A percentile compares a stretch with the other conserved stretches of the same genome.
Conservation (phyloP, 2,888 invertebrate genomes). For the Tenthredo distinguenda region DNA sequence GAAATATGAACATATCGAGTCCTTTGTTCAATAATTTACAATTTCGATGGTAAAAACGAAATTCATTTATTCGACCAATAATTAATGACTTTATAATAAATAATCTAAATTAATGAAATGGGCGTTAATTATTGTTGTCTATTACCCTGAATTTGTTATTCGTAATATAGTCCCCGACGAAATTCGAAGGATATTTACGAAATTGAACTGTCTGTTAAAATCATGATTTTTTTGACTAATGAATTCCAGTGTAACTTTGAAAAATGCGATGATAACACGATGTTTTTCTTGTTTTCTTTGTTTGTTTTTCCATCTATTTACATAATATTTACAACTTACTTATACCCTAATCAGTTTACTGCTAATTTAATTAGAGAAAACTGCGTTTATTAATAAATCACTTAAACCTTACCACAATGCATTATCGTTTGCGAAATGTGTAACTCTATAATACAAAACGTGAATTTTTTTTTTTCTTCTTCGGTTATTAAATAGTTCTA, state of each 20-base stretch:
- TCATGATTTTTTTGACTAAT: background rate
- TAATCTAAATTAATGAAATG: background rate
- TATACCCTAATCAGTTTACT: conserved; percentile 2
- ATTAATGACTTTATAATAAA: background rate
- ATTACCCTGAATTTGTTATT: conserved; percentile 2
- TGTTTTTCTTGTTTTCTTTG: background rate
- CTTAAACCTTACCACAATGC: conserved; percentile 2
- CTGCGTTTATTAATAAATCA: conserved; percentile 13
- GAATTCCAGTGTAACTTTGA: conserved; percentile 16
- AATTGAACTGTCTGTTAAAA: conserved; percentile 1
- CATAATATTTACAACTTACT: conserved; percentile 38
- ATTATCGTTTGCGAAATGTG: conserved; percentile 14
- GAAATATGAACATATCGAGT: background rate
- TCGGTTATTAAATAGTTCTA: conserved; percentile 44
- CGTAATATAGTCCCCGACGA: background rate
- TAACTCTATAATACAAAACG: conserved; percentile 46
- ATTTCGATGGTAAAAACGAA: background rate
- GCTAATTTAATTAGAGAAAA: conserved; percentile 40
- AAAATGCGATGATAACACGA: conserved; percentile 21
- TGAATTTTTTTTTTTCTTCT: conserved; percentile 25
- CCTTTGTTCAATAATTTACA: background rate
- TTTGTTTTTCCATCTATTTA: conserved; percentile 18
- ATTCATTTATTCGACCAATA: background rate
- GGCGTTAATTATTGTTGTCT: background rate
- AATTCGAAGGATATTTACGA: background rate